Evolutionary conservation across 2,888 invertebrate species (phyloP), one percentile per base, ranked within the genome.

Genomic region (Trichacis sp.): DNA sequence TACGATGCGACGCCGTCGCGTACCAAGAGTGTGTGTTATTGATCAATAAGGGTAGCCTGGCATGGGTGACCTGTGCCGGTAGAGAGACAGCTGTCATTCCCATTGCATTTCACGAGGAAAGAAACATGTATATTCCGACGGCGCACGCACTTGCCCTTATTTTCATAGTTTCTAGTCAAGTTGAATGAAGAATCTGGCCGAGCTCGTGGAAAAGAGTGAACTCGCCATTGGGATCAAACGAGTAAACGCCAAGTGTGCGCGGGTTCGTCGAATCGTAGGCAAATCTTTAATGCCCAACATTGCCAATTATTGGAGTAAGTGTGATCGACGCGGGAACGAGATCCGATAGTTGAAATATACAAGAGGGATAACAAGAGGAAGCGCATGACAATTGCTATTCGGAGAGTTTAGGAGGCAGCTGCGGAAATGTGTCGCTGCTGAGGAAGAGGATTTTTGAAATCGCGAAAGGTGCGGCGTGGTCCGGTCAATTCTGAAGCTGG

Each of bases 41-140:
- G 82, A 82, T 82, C 81, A 82, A 78, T 79, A 76, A 79, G 75
- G 74, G 72, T 61, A 69, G 75, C n/a, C 76, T 76, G 72, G 78
- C 77, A 79, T 77, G 81, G 77, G 74, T 76, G 79, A 77, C 72
- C 77, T 75, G 79, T 80, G 80, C 79, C 77, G 80, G 77, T 75
- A 74, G 73, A 24, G 24, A 71, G 74, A 77, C 77, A 79, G 77
- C 82, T 80, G 80, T 81, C 78, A 78, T 78, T 79, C 76, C 74
- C 75, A 76, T 73, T 69, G 77, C 73, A 75, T 77, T 80, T 76
- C 69, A 74, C 76, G 72, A 69, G 68, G n/a, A n/a, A n/a, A 69
- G 72, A 68, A 24, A 58, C 64, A 71, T 71, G 72, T 64, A 69
- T 61, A 69, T 60, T 55, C 60, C 68, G 55, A 59, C 65, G 61